phyloP scores from a whole-genome alignment of 2,797 vertebrate species.

The Peromyscus eremicus region DNA sequence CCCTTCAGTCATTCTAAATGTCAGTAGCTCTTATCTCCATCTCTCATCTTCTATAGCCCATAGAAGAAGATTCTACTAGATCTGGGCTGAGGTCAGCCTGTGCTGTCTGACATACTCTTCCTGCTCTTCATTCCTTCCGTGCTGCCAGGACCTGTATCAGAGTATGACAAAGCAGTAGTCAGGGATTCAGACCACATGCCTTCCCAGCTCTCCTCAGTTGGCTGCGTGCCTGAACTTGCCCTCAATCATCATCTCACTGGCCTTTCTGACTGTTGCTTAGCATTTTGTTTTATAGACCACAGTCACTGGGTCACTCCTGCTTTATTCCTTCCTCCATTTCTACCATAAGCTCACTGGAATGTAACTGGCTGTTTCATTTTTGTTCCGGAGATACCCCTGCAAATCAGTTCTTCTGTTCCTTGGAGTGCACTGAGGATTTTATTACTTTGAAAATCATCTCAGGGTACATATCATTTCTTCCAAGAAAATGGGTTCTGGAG shows the following conservation, averaged over 20 bases:
- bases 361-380: not conserved
- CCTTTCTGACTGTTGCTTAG: not conserved
- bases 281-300: not conserved
- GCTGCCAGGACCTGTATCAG: not conserved
- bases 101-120: not conserved
- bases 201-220: not conserved
- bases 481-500: not conserved
- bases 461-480: not conserved
- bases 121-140: not conserved
- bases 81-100: not conserved
- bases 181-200: not conserved
- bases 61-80: not conserved
- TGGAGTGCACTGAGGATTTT: too few relatives aligned
- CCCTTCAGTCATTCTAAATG: not conserved
- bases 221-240: rapidly evolving
- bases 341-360: not conserved
- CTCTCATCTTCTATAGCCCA: not conserved
- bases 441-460: not conserved
- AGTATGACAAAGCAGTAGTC: not conserved
- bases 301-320: not conserved
- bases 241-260: not conserved
- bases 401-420: not conserved
- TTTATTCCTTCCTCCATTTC: not conserved
- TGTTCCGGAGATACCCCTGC: not conserved
- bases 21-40: not conserved